phyloP scores from a whole-genome alignment of 2,888 invertebrate genomes.

The Meteorus colon region DNA sequence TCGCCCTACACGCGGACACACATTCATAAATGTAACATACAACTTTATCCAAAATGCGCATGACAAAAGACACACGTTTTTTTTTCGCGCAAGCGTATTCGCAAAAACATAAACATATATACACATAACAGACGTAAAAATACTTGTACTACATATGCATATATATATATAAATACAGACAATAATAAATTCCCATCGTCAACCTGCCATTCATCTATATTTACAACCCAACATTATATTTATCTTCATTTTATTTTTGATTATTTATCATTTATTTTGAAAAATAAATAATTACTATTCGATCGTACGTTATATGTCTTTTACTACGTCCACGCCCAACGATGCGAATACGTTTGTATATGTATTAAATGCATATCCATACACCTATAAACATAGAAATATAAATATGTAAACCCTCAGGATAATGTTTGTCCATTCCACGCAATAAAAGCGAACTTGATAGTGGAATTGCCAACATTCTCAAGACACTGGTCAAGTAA shows the following conservation, averaged over 20 bases:
- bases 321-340: constrained; percentile 25
- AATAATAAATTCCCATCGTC: constrained; percentile 23
- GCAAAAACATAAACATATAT: not conserved
- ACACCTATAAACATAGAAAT: constrained; percentile 4
- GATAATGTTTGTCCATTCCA: not conserved
- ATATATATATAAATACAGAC: not conserved
- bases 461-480: not conserved
- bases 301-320: constrained; percentile 21
- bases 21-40: constrained; percentile 33
- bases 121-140: not conserved
- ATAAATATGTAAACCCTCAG: not conserved
- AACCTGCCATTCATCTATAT: constrained; percentile 29
- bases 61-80: constrained; percentile 4
- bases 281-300: constrained; percentile 30
- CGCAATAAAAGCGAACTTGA: constrained; percentile 2
- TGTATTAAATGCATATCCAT: not conserved
- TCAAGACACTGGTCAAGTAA: not conserved
- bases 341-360: not conserved
- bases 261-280: not conserved
- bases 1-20: constrained; percentile 17
- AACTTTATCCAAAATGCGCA: constrained; percentile 24
- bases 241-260: not conserved
- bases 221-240: constrained; percentile 32
- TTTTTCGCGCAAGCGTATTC: constrained; percentile 18
- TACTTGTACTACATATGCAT: not conserved